phyloP scores from a whole-genome alignment of 1,140 invertebrate species.

The Ceratina japonica region DNA sequence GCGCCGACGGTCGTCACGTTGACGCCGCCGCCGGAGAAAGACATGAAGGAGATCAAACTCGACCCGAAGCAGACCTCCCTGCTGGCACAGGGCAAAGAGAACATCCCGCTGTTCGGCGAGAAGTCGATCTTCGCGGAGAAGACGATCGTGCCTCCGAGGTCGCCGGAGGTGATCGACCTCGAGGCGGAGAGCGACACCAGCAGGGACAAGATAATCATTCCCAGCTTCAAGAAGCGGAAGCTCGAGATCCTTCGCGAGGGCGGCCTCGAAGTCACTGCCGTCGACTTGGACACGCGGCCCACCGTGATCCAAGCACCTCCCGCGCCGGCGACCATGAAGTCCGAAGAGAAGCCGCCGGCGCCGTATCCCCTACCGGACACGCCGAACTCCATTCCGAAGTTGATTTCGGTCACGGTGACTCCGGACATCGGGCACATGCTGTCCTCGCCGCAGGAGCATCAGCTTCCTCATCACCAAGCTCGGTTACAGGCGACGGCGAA shows the following conservation, averaged over 20 bases:
- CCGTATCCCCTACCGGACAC: slow-evolving; percentile 54
- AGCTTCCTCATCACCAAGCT: slow-evolving; percentile 57
- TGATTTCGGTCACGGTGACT: slow-evolving; percentile 80
- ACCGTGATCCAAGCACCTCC: slow-evolving; percentile 71
- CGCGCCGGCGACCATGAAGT: slow-evolving; percentile 59
- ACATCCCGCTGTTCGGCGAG: slow-evolving; percentile 78
- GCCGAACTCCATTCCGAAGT: slow-evolving; percentile 68
- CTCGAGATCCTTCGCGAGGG: slow-evolving; percentile 87
- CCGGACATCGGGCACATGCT: slow-evolving; percentile 80
- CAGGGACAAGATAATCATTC: slow-evolving; percentile 75
- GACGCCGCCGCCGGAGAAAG: slow-evolving; percentile 75
- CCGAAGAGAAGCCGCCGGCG: slow-evolving; percentile 62
- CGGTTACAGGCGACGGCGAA: slow-evolving; percentile 43
- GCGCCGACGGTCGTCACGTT: slow-evolving; percentile 74
- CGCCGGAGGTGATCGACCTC: slow-evolving; percentile 84
- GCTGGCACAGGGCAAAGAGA: slow-evolving; percentile 81
- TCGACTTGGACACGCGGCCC: slow-evolving; percentile 74
- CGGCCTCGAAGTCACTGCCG: slow-evolving; percentile 86
- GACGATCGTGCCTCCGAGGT: slow-evolving; percentile 76
- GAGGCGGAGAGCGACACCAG: slow-evolving; percentile 77
- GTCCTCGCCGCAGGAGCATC: slow-evolving; percentile 69
- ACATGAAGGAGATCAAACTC: slow-evolving; percentile 75
- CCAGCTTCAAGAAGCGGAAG: slow-evolving; percentile 84
- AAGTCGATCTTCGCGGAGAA: slow-evolving; percentile 73
- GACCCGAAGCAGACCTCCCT: slow-evolving; percentile 74